Evolutionary conservation across 2,113 vertebrate genomes (phyloP), one percentile per base, ranked within the genome.

Genomic region (Brachirus orientalis): DNA sequence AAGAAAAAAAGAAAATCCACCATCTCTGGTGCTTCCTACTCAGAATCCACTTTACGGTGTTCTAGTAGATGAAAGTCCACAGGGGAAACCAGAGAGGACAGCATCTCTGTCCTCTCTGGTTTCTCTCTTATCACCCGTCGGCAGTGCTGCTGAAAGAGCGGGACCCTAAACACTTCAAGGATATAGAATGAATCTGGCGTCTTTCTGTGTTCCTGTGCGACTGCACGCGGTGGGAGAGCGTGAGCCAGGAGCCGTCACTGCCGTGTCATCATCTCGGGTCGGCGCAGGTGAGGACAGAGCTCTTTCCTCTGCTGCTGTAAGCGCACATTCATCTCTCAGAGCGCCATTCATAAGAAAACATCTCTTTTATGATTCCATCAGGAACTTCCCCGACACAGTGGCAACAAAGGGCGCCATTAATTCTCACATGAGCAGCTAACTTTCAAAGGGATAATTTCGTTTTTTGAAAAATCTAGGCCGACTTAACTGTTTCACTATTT

Each of bases 331-430:
- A 70, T 86, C 89, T 81, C 71, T 86, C 88, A 90, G n/a, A n/a
- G n/a, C n/a, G n/a, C n/a, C n/a, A n/a, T n/a, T n/a, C n/a, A n/a
- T n/a, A n/a, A n/a, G n/a, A n/a, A n/a, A n/a, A n/a, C n/a, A n/a
- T n/a, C n/a, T n/a, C n/a, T n/a, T 89, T 83, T 91, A 86, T 92
- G 87, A 94, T 89, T 90, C 84, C 83, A 86, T 89, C 88, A 85
- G 82, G 82, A 84, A 83, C 80, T 83, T 77, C 79, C 82, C 75
- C 18, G 1, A 66, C 44, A 62, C 77, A 84, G 69, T 87, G 90
- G 89, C 86, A 83, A 86, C 82, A 85, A 80, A 85, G 87, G 80
- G 45, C 71, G 51, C 90, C 83, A 88, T 90, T 88, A 92, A 80
- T 58, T 84, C 75, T 87, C 78, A 77, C 73, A 83, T 63, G 85